A percentile compares a stretch with the other conserved stretches of the same genome.
Evolutionary conservation across 2,888 invertebrate genomes (phyloP).

Genomic region (Odontothrips loti): DNA sequence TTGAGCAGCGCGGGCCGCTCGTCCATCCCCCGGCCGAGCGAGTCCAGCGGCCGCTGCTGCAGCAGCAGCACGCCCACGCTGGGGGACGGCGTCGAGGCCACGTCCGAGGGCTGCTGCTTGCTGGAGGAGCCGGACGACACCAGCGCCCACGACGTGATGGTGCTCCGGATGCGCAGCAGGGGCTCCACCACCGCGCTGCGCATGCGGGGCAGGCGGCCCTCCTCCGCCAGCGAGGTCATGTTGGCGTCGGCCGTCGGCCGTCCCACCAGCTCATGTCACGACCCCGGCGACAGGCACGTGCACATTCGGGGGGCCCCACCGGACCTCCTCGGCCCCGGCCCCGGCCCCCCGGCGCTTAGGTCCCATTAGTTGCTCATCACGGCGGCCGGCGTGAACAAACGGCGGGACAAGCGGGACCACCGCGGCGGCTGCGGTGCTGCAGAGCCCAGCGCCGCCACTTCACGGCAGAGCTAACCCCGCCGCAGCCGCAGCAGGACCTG

Average conservation of each 20-base stretch:
- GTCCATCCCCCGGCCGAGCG: neutral
- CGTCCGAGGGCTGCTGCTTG: conserved; percentile 28
- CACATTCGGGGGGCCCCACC: too few relatives aligned
- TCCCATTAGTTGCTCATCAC: neutral
- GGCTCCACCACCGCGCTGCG: conserved; percentile 33
- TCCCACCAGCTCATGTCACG: neutral
- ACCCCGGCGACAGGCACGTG: neutral
- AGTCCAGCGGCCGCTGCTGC: conserved; percentile 16
- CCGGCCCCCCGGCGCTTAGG: neutral
- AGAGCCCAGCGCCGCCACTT: neutral
- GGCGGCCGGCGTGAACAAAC: neutral
- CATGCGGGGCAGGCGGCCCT: conserved; percentile 25
- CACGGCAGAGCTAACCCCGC: neutral
- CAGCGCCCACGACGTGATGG: conserved; percentile 35
- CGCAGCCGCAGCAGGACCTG: too few relatives aligned
- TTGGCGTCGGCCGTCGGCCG: neutral
- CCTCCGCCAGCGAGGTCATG: conserved; percentile 14
- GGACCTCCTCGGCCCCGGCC: neutral
- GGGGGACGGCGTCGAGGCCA: neutral
- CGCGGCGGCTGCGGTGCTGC: neutral
- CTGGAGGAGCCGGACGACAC: conserved; percentile 32
- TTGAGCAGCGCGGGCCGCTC: conserved; percentile 44
- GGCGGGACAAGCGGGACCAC: neutral
- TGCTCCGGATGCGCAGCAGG: conserved; percentile 35
- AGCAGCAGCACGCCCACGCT: conserved; percentile 11